Conservation (phyloP, 1,140 invertebrate genomes). For the Colletes latitarsis region DNA sequence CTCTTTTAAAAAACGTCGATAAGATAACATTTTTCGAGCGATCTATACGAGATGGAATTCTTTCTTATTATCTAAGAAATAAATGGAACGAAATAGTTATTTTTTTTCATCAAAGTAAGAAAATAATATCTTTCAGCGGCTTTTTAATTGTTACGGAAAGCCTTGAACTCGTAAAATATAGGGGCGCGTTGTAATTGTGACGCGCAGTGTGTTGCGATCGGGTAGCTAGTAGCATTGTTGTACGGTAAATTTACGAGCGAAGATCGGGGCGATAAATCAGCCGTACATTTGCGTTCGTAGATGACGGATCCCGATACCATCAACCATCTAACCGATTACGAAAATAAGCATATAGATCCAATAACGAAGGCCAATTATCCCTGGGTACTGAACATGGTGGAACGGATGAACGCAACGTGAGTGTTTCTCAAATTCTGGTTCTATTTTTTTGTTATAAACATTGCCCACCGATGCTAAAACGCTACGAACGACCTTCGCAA, state of each 20-base stretch:
- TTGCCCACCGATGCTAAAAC: neutral
- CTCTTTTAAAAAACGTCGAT: neutral
- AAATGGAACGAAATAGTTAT: too few species aligned
- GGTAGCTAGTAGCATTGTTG: neutral
- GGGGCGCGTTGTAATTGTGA: too few species aligned
- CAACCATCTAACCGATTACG: slow-evolving; percentile 83
- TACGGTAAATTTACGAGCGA: neutral
- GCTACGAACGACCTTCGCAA: too few species aligned
- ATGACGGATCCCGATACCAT: slow-evolving; percentile 83
- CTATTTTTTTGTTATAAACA: neutral
- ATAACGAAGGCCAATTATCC: slow-evolving; percentile 85
- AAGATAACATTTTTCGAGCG: neutral
- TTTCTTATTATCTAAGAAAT: too few species aligned
- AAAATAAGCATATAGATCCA: slow-evolving; percentile 83
- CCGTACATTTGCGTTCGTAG: slow-evolving; percentile 48
- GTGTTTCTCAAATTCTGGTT: slow-evolving; percentile 15
- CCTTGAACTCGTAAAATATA: too few species aligned
- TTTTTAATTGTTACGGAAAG: too few species aligned
- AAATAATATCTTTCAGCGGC: too few species aligned
- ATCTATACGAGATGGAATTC: too few species aligned
- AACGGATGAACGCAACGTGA: slow-evolving; percentile 82
- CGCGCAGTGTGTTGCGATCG: neutral
- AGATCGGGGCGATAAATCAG: slow-evolving; percentile 1
- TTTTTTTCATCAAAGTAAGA: too few species aligned
- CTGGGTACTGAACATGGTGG: slow-evolving; percentile 81